phyloP scores from a whole-genome alignment of 1,140 invertebrate genomes.

The Coelopa frigida region DNA sequence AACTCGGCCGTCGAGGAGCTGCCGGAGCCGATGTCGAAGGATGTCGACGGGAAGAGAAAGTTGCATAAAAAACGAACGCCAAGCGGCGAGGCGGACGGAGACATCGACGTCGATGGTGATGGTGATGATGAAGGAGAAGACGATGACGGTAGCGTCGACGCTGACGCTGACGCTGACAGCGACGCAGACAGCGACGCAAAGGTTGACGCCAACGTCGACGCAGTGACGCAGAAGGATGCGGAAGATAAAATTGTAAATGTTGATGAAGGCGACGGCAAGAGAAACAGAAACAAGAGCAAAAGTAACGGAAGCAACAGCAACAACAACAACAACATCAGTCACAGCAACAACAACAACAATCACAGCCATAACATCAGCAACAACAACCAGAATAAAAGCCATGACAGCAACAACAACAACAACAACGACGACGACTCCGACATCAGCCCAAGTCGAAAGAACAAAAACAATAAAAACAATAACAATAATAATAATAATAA shows the following conservation, averaged over 20 bases:
- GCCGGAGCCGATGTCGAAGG: slow-evolving; percentile 42
- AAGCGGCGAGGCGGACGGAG: background rate
- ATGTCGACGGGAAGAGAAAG: slow-evolving; percentile 23
- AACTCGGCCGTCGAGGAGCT: slow-evolving; percentile 63
- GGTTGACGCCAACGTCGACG: slow-evolving; percentile 14
- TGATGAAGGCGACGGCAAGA: slow-evolving; percentile 2
- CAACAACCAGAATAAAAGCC: slow-evolving; percentile 13
- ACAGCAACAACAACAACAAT: slow-evolving; percentile 23
- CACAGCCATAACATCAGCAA: slow-evolving; percentile 26
- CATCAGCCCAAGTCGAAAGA: no score
- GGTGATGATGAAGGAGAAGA: slow-evolving; percentile 8
- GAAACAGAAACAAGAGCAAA: slow-evolving; percentile 5
- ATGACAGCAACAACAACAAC: slow-evolving; percentile 30
- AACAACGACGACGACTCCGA: no score
- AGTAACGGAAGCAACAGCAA: slow-evolving; percentile 1
- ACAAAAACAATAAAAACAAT: no score
- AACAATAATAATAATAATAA: no score
- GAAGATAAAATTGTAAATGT: no score
- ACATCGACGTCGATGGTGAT: slow-evolving; percentile 1
- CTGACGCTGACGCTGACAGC: slow-evolving; percentile 10
- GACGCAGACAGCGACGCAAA: slow-evolving; percentile 18
- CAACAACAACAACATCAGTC: slow-evolving; percentile 3
- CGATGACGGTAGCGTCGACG: slow-evolving; percentile 3
- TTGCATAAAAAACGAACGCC: slow-evolving; percentile 27
- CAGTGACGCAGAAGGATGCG: slow-evolving; percentile 6